Evolutionary conservation across 64 coral and sea anemone species (phyloP).

Genomic region (Montipora cactus): DNA sequence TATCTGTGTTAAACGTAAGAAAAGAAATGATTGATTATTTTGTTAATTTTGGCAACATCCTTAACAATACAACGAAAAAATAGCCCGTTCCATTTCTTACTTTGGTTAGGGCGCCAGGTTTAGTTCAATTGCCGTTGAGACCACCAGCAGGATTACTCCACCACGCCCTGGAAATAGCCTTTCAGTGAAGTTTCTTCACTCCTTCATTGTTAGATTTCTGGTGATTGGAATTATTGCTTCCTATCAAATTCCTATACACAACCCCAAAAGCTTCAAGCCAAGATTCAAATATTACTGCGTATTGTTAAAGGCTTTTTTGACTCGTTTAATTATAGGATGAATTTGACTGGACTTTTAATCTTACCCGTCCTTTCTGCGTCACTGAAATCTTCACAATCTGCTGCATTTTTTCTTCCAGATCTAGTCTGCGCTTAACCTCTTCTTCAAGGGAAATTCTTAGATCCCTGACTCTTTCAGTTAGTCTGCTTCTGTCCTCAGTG

Average conservation of each 20-base stretch:
- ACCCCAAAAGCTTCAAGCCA: too few species aligned
- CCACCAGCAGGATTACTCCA: too few species aligned
- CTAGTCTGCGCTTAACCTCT: slow-evolving; percentile 25
- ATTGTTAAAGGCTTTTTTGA: too few species aligned
- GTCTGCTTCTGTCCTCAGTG: slow-evolving; percentile 8
- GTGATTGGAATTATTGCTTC: too few species aligned
- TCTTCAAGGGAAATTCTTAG: slow-evolving; percentile 42
- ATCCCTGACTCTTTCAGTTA: slow-evolving; percentile 21
- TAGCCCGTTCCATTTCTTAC: neutral
- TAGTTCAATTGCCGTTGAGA: too few species aligned
- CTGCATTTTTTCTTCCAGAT: slow-evolving; percentile 45
- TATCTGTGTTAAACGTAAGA: neutral
- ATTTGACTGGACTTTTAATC: neutral
- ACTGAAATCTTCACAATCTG: slow-evolving; percentile 39
- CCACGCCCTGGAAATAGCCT: neutral
- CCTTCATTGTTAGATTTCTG: too few species aligned
- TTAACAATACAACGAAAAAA: neutral
- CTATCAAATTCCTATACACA: too few species aligned
- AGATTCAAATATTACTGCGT: too few species aligned
- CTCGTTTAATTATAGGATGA: too few species aligned
- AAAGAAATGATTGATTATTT: neutral
- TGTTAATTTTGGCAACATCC: neutral
- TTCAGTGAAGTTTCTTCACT: too few species aligned
- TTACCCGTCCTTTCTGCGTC: neutral
- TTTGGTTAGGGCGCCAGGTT: neutral